Evolutionary conservation across 1,140 invertebrate genomes (phyloP), one percentile per base, ranked within the genome.

Genomic region (Dreissena polymorpha): DNA sequence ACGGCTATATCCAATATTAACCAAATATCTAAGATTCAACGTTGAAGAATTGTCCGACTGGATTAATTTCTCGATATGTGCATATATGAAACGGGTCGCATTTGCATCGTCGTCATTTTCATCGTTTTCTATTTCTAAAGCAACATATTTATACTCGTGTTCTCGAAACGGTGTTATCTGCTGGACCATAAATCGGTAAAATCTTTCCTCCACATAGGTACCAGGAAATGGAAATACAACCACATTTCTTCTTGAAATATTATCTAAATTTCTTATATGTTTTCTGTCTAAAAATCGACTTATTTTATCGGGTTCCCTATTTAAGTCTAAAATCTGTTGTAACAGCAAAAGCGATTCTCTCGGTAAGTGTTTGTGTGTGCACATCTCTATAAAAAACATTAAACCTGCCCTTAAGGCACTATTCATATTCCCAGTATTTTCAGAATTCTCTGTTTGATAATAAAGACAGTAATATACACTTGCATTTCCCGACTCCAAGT

Each of bases 61-160:
- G 0, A 23, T 23, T 67, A 29, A 21, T 50, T 77, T 0, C 23
- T 29, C 25, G 18, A 77, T 70, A 29, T 79, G 51, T 10, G 53
- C 77, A 71, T 70, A 70, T 27, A 69, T 79, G 23, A n/a, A 79
- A 23, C 53, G 21, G 8, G 50, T 39, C 13, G 29, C 18, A 18
- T 68, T 29, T 49, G 39, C 13, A 49, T 3, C 49, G 0, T 51
- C 39, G 18, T 69, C 50, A 10, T 73, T n/a, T 18, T 55, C 71
- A 0, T 18, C 25, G 29, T 57, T 53, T n/a, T 71, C 67, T 12
- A 79, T 18, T 63, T 79, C 77, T 18, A 79, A 18, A 14, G 77
- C 77, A 49, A 70, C 51, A 79, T n/a, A 60, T 18, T 29, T n/a
- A 63, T 57, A 79, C 27, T 79, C 77, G 55, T 79, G 67, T 21